Conservation (phyloP, 2,113 vertebrate species). For the Alaudala cheleensis region DNA sequence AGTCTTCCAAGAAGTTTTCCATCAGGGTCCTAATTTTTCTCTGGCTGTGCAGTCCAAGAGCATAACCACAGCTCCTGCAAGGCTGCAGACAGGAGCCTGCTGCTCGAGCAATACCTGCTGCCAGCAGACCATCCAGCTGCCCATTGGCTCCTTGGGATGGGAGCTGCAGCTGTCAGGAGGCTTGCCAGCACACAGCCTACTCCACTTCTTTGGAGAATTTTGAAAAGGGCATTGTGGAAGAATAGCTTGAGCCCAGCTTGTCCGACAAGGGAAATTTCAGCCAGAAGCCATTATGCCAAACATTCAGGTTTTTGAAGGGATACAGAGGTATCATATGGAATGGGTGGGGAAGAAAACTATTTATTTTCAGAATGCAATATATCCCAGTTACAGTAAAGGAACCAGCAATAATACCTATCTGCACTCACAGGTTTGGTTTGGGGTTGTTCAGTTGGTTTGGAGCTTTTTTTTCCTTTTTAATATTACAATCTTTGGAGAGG, state of each 20-base stretch:
- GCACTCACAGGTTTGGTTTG: background rate
- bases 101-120: background rate
- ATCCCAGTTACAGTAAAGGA: background rate
- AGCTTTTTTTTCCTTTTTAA: too few species aligned
- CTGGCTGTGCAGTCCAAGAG: background rate
- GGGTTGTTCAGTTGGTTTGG: too few species aligned
- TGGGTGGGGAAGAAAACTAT: background rate
- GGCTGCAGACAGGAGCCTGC: background rate
- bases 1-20: slow-evolving; percentile 49
- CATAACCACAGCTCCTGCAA: background rate
- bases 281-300: background rate
- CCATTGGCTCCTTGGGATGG: background rate
- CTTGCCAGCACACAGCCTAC: background rate
- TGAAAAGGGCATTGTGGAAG: background rate
- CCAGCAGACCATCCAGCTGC: background rate
- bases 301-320: background rate
- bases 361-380: background rate
- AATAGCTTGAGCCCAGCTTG: background rate
- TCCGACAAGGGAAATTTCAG: background rate
- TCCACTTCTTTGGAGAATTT: background rate
- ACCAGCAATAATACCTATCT: background rate
- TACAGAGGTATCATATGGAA: background rate
- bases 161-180: background rate
- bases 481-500: background rate
- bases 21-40: background rate